Conservation (phyloP, 1,140 invertebrate genomes). For the Gerris buenoi region DNA sequence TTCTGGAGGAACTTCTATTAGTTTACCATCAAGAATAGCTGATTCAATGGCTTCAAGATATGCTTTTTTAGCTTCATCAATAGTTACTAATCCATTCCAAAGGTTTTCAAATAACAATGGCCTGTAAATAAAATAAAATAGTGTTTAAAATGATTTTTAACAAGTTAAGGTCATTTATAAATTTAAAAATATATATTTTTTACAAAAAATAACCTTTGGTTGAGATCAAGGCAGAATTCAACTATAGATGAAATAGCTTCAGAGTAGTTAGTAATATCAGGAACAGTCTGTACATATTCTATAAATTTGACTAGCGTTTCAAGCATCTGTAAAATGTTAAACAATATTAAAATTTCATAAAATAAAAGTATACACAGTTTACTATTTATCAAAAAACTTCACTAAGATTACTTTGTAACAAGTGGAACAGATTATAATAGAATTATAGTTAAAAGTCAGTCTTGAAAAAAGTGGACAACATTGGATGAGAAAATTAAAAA, state of each 20-base stretch:
- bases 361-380: too few species aligned
- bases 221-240: slow-evolving; percentile 21
- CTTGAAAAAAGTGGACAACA: too few species aligned
- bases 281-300: slow-evolving; percentile 17
- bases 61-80: slow-evolving; percentile 29
- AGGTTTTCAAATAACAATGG: slow-evolving; percentile 36
- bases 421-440: too few species aligned
- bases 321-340: slow-evolving; percentile 20
- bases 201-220: slow-evolving; percentile 19
- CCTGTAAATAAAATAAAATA: slow-evolving; percentile 24
- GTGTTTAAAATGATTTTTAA: background rate
- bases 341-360: too few species aligned
- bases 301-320: slow-evolving; percentile 21
- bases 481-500: too few species aligned
- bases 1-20: slow-evolving; percentile 39
- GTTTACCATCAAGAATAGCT: slow-evolving; percentile 35
- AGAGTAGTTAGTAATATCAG: slow-evolving; percentile 16
- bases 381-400: too few species aligned
- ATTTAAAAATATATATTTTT: background rate
- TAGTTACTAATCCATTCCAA: slow-evolving; percentile 35
- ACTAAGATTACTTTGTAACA: too few species aligned
- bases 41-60: slow-evolving; percentile 36
- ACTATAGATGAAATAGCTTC: slow-evolving; percentile 22
- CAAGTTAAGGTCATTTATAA: background rate
- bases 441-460: too few species aligned